Conservation (phyloP, 2,888 invertebrate genomes). For the Neuroscelio doddi region DNA sequence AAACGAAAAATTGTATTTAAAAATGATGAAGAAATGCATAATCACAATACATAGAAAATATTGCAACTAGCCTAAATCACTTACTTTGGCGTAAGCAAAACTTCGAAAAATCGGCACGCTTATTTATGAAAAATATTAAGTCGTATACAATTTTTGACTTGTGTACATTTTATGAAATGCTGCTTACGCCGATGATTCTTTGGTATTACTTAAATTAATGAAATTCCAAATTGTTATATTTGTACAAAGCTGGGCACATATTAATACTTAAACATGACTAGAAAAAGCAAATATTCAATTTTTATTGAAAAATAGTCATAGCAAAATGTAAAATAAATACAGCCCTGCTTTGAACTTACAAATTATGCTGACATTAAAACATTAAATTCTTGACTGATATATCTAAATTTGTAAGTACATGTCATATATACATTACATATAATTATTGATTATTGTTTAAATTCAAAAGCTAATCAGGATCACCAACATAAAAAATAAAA, state of each 20-base stretch:
- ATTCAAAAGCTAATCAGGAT: conserved; percentile 7
- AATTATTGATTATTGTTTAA: conserved; percentile 15
- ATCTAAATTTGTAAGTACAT: conserved; percentile 9
- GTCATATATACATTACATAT: conserved; percentile 8
- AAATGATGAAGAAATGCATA: background rate
- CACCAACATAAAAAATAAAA: background rate
- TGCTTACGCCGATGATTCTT: conserved; percentile 7
- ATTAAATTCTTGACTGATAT: conserved; percentile 1
- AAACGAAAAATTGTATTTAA: conserved; percentile 6
- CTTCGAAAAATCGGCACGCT: no score
- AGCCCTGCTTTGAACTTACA: conserved; percentile 5
- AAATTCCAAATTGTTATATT: conserved; percentile 1
- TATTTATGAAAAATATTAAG: background rate
- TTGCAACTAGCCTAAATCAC: conserved; percentile 1
- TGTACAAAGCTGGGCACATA: conserved; percentile 7
- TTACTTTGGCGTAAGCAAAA: background rate
- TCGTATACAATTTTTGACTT: conserved; percentile 1
- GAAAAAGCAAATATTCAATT: background rate
- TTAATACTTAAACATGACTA: background rate
- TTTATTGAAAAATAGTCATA: background rate
- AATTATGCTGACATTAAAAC: background rate
- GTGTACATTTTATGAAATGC: background rate
- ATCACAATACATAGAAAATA: background rate
- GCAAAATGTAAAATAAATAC: no score
- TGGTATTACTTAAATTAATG: background rate